Evolutionary conservation across 2,888 invertebrate genomes (phyloP), one percentile per base, ranked within the genome.

Genomic region (Mystacides longicornis): DNA sequence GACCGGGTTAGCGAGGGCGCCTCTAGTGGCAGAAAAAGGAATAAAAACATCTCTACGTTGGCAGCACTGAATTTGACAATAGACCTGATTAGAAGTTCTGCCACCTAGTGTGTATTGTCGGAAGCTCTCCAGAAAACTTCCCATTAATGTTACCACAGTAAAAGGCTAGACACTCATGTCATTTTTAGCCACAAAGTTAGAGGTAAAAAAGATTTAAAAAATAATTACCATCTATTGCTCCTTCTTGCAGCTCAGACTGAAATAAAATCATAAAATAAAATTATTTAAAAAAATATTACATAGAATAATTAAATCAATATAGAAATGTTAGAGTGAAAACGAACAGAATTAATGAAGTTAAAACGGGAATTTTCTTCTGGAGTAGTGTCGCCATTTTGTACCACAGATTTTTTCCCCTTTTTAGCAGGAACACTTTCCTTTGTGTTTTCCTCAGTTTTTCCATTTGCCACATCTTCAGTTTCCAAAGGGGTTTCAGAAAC

Each of bases 401-500:
- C 23, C 23, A 19, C 37, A 48, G 27, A 58, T 18, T 48, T 48
- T 5, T 22, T 22, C 14, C 23, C 21, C 23, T 23, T 48, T 27
- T 53, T 33, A 23, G 23, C 16, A 27, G 57, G 9, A n/a, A 18
- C 52, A 4, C 47, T 20, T 5, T 50, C 11, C 19, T 43, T 42
- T 37, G 46, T 11, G n/a, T 21, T 19, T 22, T 33, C 53, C 23
- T 53, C 71, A 0, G 63, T 66, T 7, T 0, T 65, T 71, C 23
- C 73, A 70, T 1, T 71, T 67, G 23, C 11, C 5, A n/a, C 23
- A 5, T 51, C 51, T 2, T 55, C 43, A 11, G 52, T 33, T 49
- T 55, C 54, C 9, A 33, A 1, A 19, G 11, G 33, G 1, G 18
- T n/a, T 16, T 53, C 45, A 16, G 43, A 27, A 1, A 52, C 20